These are phyloP conservation scores for Xestia ashworthii DNA, from an alignment of 2,888 invertebrate genomes.

Conservation along the genomic window DNA sequence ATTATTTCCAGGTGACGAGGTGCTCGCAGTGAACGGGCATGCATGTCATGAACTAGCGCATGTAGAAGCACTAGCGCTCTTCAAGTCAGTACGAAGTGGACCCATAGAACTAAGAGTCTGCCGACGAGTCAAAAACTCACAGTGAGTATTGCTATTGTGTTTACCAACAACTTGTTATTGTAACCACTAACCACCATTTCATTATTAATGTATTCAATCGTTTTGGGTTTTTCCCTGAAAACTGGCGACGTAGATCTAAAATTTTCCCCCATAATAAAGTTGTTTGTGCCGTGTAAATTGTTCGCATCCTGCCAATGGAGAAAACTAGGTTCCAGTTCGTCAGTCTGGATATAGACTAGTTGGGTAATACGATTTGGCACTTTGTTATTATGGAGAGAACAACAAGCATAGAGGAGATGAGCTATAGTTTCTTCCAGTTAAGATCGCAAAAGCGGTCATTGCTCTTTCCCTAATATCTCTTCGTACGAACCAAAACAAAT, in stretches of 20 bases:
- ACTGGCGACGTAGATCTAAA: not conserved
- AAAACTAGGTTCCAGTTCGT: not conserved
- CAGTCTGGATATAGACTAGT: not conserved
- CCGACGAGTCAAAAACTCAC: slow-evolving; percentile 89
- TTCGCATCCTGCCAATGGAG: slow-evolving; percentile 1
- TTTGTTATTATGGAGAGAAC: not conserved
- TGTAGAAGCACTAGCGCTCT: slow-evolving; percentile 94
- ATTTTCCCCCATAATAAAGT: not conserved
- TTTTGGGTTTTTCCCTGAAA: slow-evolving; percentile 21
- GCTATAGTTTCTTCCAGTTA: not conserved
- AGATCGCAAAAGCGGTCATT: too few species aligned
- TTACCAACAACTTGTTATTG: slow-evolving; percentile 4
- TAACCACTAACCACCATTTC: not conserved
- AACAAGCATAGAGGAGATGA: not conserved
- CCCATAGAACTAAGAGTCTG: slow-evolving; percentile 94
- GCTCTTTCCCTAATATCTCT: too few species aligned
- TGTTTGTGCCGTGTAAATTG: slow-evolving; percentile 1
- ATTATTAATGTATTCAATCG: slow-evolving; percentile 12
- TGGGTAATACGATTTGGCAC: not conserved
- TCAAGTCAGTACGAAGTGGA: slow-evolving; percentile 95
- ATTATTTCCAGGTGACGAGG: slow-evolving; percentile 93
- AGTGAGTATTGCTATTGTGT: slow-evolving; percentile 78
- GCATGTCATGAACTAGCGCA: slow-evolving; percentile 95
- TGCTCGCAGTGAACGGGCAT: slow-evolving; percentile 95
- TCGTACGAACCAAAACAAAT: too few species aligned